These are phyloP conservation scores for Plotosus lineatus DNA, from an alignment of 2,113 vertebrate species.

Conservation along the genomic window DNA sequence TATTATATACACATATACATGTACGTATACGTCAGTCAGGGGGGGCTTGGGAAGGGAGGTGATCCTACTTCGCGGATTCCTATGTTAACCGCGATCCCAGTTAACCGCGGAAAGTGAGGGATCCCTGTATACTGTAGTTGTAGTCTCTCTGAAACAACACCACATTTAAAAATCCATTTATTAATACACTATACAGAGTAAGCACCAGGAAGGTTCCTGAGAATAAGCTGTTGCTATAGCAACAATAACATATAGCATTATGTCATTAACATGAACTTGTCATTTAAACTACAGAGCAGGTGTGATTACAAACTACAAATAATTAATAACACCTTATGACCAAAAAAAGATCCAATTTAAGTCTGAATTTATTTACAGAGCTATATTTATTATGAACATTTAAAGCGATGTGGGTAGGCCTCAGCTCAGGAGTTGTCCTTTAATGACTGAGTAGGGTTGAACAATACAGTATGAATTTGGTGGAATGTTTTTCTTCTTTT, in stretches of 20 bases:
- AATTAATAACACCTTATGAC: neutral
- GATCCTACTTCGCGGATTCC: too few relatives aligned
- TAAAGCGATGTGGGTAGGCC: neutral
- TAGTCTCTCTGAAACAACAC: neutral
- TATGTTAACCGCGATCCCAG: too few relatives aligned
- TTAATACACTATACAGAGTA: neutral
- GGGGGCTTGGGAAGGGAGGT: too few relatives aligned
- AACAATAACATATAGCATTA: neutral
- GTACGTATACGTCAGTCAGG: too few relatives aligned
- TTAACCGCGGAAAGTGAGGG: too few relatives aligned
- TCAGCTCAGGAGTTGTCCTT: neutral
- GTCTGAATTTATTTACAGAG: neutral
- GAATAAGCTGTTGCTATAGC: neutral
- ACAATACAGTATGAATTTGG: neutral
- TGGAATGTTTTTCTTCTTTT: neutral
- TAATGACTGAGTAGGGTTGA: neutral
- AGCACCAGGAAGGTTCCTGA: neutral
- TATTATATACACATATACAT: too few relatives aligned
- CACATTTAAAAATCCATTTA: neutral
- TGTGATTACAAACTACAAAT: too few relatives aligned
- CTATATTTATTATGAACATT: neutral
- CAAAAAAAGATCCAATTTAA: neutral
- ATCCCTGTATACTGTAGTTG: too few relatives aligned
- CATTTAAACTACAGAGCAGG: neutral
- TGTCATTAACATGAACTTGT: neutral